A percentile compares a stretch with the other conserved stretches of the same genome.
Conservation (phyloP, 2,113 vertebrate genomes). For the Erinaceus europaeus region DNA sequence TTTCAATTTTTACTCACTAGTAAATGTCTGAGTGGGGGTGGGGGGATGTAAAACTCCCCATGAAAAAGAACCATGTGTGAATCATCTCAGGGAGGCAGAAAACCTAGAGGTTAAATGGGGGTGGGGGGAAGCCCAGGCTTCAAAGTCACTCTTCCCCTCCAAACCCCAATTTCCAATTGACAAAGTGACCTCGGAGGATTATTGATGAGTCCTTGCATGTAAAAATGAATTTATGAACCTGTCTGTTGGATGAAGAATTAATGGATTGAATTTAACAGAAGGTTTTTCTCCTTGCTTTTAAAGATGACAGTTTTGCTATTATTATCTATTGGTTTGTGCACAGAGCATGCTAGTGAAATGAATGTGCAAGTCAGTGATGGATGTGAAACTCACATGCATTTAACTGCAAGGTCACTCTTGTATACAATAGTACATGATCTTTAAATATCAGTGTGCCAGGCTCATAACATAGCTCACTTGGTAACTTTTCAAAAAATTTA, state of each 20-base stretch:
- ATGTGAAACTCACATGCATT: background rate
- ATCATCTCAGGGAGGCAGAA: background rate
- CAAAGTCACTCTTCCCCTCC: background rate
- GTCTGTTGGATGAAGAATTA: constrained; percentile 36
- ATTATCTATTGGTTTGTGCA: background rate
- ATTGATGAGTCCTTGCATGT: background rate
- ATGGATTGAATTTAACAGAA: constrained; percentile 21
- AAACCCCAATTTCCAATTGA: background rate
- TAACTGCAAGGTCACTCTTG: background rate
- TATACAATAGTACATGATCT: background rate
- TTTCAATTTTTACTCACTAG: no score
- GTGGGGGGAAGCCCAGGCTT: background rate
- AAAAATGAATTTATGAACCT: constrained; percentile 28
- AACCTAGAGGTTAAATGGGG: background rate
- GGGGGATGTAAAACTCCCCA: background rate
- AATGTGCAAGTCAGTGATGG: background rate
- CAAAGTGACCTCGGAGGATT: background rate
- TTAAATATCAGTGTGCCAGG: background rate
- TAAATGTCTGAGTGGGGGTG: no score
- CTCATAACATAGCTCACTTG: no score
- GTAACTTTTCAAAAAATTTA: no score
- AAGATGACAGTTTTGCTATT: background rate
- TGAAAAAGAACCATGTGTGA: background rate
- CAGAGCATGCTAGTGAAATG: background rate
- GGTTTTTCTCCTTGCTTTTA: constrained; percentile 31